Evolutionary conservation across 2,797 vertebrate genomes (phyloP), one percentile per base, ranked within the genome.

Genomic region (Notoglanidium macrostoma): DNA sequence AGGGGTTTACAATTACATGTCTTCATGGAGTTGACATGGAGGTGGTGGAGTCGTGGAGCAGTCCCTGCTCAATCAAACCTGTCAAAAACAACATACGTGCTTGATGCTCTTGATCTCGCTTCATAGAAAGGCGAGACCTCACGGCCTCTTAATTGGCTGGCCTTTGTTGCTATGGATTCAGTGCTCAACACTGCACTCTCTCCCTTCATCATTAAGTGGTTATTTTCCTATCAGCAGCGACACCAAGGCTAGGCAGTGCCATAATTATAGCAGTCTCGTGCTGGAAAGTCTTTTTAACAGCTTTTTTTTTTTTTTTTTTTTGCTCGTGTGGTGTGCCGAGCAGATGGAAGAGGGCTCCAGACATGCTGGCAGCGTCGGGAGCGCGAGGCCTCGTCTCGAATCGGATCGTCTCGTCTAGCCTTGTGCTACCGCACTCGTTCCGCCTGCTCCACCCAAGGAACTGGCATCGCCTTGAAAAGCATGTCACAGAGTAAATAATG

Each of bases 271-370:
- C 82, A 90, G 92, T 84, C 91, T 93, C 93, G 93, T 95, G 94
- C 95, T 94, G 94, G 94, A 94, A 91, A 90, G 85, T 84, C 70
- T 84, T 86, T 91, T 86, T 91, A 88, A 91, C 86, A 89, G 90
- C 92, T 91, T 88, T 86, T 85, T 67, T 83, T 88, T 88, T 90
- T 88, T 85, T 85, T 67, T 85, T 85, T 67, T 68, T 87, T 87
- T 83, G 87, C 89, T 21, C 78, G 88, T 91, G 89, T 82, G 88
- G 93, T 93, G 92, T 95, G 95, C 73, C 85, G 72, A 95, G 92
- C 95, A 96, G 94, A 96, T 96, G 95, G 93, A 94, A 90, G 90
- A 88, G 87, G 92, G 90, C 93, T 95, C 92, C 93, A 92, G 91
- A 92, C 94, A 93, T 94, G 93, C 93, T 94, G 94, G 94, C 94